Evolutionary conservation across 2,888 invertebrate species (phyloP), one percentile per base, ranked within the genome.

Genomic region (Amaurobius ferox): DNA sequence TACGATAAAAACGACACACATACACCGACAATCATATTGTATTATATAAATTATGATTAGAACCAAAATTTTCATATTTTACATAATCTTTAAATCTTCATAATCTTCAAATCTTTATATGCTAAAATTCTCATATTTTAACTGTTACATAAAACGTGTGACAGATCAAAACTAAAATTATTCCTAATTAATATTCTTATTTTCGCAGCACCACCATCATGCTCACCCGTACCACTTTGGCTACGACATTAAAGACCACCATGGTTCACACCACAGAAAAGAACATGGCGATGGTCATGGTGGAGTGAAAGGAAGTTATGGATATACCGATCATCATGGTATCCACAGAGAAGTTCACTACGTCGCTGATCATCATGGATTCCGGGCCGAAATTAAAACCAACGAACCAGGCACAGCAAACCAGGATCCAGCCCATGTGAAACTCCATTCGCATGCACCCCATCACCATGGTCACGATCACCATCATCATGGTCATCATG

Each of bases 361-460:
- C 76, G 79, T 79, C 2, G 79, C 79, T 26, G 79, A 79, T 26
- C 29, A 71, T 9, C 62, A 61, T 1, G 79, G 81, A 6, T 81
- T 81, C 76, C 35, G 81, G 23, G 81, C 81, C 40, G 48, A 48
- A 5, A 76, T 81, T 2, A 76, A 71, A 55, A 79, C 79, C 23
- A 83, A 83, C 32, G 83, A 83, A 23, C 76, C 76, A 9, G 83
- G 83, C 11, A 77, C 83, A 1, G 72, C 76, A 5, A 77, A 64
- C 19, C 76, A 83, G 16, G 77, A 83, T 44, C 83, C 83, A n/a
- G 83, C 83, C 2, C 62, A 68, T 2, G 79, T 79, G 0, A 39
- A 79, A 1, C 40, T 79, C 0, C 79, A 79, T 32, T 79, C 79
- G 1, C 30, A 30, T 44, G 79, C 71, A 3, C 71, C 61, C 29